Evolutionary conservation across 2,797 vertebrate species (phyloP), one percentile per base, ranked within the genome.

Genomic region (Serranus cabrilla): DNA sequence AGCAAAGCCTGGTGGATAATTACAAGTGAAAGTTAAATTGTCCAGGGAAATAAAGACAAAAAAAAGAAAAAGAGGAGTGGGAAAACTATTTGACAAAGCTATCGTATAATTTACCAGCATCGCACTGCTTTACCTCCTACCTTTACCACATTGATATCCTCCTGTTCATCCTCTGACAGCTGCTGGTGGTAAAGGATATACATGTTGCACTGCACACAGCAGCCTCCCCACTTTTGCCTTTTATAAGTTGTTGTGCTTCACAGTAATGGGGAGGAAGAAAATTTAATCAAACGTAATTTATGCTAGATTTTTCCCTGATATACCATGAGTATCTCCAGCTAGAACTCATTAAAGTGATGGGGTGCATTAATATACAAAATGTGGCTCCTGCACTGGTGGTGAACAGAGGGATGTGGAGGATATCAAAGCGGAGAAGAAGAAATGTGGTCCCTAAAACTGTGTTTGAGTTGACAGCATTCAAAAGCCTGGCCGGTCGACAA

Each of bases 211-310:
- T 57, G 21, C 50, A 62, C 25, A 4, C n/a, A 57, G 39, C 18
- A 55, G 45, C 59, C 27, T 68, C 49, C 40, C 23, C 0, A 39
- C 25, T 47, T 78, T 51, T 69, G 57, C 31, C 17, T 74, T 34
- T 75, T 72, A 43, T 58, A 59, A 39, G 58, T 72, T 55, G 23
- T 34, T 50, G 17, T 75, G 72, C 65, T 1, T 47, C 62, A 76
- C 58, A 62, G 25, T 21, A 45, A 42, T 12, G 46, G 17, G 52
- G 47, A 57, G 47, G n/a, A 20, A 55, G 46, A 51, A 42, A 73
- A 68, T 80, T 25, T 76, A 85, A 84, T 78, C 23, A 80, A 86
- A 81, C 5, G 20, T 47, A 72, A 86, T 88, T 76, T 84, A 86
- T 83, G 77, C 37, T 2, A 14, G 55, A 50, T 78, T 67, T 56